Percentiles rank a stretch among this genome's conserved stretches.
Evolutionary conservation across 2,797 vertebrate species (phyloP).

Genomic region (Rhinatrema bivittatum): DNA sequence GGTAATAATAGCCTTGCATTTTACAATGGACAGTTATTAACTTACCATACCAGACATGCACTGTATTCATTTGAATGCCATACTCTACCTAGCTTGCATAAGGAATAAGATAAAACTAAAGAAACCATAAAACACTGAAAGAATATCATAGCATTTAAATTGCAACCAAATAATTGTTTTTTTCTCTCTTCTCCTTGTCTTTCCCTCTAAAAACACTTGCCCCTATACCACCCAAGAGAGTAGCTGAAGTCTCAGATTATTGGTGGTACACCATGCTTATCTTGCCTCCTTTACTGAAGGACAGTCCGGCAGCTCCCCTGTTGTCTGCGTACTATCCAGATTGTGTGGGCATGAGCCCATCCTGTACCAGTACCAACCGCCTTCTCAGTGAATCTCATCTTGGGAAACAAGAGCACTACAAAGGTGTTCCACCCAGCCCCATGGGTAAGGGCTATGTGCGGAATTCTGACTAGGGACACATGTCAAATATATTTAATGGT

Average conservation of each 20-base stretch:
- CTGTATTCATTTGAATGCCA: too few species aligned
- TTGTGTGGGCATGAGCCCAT: constrained; percentile 98
- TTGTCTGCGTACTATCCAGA: constrained; percentile 92
- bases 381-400: constrained; percentile 54
- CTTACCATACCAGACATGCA: too few species aligned
- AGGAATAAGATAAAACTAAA: too few species aligned
- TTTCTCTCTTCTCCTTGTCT: too few species aligned
- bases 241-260: constrained; percentile 83
- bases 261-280: constrained; percentile 98
- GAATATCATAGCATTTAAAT: too few species aligned
- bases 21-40: too few species aligned
- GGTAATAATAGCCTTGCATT: too few species aligned
- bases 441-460: constrained; percentile 57
- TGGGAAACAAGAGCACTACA: constrained; percentile 69
- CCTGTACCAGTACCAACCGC: constrained; percentile 64
- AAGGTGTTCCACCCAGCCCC: constrained; percentile 31
- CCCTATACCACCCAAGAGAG: constrained; percentile 67
- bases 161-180: too few species aligned
- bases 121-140: too few species aligned
- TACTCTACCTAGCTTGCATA: background rate
- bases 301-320: constrained; percentile 86
- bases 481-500: too few species aligned
- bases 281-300: constrained; percentile 89
- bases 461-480: too few species aligned
- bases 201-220: constrained; percentile 16